Evolutionary conservation across 37 sponge, comb jelly and placozoan species (phyloP).

Genomic region (Axinella damicornis): DNA sequence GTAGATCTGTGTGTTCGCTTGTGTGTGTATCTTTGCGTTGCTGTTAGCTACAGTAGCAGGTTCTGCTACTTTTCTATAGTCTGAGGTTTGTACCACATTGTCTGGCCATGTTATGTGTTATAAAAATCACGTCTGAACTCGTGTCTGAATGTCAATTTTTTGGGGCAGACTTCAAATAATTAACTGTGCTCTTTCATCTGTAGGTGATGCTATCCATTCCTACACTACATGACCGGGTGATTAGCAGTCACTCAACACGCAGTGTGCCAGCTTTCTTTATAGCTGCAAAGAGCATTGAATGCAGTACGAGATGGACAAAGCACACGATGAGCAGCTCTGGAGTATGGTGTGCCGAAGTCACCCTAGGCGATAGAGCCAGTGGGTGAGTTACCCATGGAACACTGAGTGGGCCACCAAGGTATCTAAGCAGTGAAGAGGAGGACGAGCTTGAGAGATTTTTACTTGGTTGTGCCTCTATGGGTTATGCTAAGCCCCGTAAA

Average conservation of each 20-base stretch:
- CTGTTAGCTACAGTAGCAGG: too few species aligned
- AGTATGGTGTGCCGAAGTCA: constrained; percentile 26
- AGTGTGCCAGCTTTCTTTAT: not conserved
- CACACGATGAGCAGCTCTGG: not conserved
- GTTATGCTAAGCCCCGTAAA: constrained; percentile 18
- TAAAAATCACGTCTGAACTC: too few species aligned
- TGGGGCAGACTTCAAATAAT: too few species aligned
- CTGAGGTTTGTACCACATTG: too few species aligned
- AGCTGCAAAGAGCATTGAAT: not conserved
- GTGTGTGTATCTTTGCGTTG: too few species aligned
- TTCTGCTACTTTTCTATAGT: too few species aligned
- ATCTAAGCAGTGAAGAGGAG: not conserved
- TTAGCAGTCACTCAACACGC: not conserved
- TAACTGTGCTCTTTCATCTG: too few species aligned
- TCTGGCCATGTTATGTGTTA: too few species aligned
- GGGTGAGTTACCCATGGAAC: constrained; percentile 18
- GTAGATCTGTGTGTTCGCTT: too few species aligned
- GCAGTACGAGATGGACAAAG: not conserved
- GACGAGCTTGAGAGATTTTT: not conserved
- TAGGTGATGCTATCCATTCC: too few species aligned
- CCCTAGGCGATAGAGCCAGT: constrained; percentile 21
- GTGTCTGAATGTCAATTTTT: too few species aligned
- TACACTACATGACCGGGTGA: not conserved
- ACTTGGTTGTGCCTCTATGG: not conserved
- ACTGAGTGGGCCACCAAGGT: not conserved